Evolutionary conservation across 1,140 invertebrate genomes (phyloP).

Genomic region (Lordiphosa clarofinis): DNA sequence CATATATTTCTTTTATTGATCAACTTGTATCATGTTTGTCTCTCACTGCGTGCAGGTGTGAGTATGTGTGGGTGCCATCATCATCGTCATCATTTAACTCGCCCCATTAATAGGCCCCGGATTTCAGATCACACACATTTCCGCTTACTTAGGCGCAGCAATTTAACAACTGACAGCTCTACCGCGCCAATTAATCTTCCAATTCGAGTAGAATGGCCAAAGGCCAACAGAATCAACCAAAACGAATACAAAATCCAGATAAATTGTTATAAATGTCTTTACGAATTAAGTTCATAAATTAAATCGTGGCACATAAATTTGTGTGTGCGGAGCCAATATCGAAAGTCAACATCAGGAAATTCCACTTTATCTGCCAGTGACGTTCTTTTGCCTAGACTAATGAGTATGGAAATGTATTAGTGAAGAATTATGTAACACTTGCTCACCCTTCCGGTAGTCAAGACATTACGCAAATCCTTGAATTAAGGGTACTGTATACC

Average conservation of each 20-base stretch:
- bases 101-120: neutral
- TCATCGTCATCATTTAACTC: neutral
- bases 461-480: too few relatives aligned
- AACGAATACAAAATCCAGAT: slow-evolving; percentile 57
- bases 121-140: slow-evolving; percentile 39
- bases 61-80: neutral
- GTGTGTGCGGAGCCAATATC: slow-evolving; percentile 26
- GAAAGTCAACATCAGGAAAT: slow-evolving; percentile 21
- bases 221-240: slow-evolving; percentile 14
- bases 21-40: neutral
- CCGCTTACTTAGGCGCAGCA: slow-evolving; percentile 71
- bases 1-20: slow-evolving; percentile 6
- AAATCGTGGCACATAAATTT: slow-evolving; percentile 43
- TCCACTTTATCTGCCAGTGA: slow-evolving; percentile 3
- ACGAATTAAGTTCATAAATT: slow-evolving; percentile 69
- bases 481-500: too few relatives aligned
- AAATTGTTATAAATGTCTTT: slow-evolving; percentile 72
- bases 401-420: too few relatives aligned
- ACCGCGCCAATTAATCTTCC: slow-evolving; percentile 62
- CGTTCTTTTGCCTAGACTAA: too few relatives aligned
- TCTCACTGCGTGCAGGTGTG: neutral
- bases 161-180: slow-evolving; percentile 63
- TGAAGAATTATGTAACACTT: too few relatives aligned
- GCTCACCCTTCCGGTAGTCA: too few relatives aligned
- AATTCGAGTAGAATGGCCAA: slow-evolving; percentile 28